phyloP scores from a whole-genome alignment of 2,888 invertebrate genomes.

The Papilio protenor region DNA sequence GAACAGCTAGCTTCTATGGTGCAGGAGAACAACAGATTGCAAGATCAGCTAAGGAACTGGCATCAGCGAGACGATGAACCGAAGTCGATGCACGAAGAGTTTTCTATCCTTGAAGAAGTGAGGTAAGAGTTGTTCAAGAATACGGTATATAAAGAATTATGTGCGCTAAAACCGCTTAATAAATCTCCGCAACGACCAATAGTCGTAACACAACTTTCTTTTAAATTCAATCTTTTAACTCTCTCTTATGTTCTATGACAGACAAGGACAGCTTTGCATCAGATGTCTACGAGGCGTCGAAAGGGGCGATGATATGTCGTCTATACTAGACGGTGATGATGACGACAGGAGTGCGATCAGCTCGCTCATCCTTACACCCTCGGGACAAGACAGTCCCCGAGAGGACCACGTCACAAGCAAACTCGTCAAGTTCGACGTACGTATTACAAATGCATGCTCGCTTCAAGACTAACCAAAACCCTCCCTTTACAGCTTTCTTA shows the following conservation, averaged over 20 bases:
- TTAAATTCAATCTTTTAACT: background rate
- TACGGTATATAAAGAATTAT: background rate
- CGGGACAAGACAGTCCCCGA: constrained; percentile 74
- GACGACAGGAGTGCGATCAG: constrained; percentile 88
- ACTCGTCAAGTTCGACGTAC: constrained; percentile 85
- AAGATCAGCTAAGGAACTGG: constrained; percentile 87
- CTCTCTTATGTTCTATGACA: constrained; percentile 58
- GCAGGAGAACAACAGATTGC: constrained; percentile 88
- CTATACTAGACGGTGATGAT: constrained; percentile 89
- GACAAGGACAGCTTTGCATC: constrained; percentile 93
- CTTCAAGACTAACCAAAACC: constrained; percentile 48
- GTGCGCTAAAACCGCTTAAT: too few species aligned
- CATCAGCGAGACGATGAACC: constrained; percentile 89
- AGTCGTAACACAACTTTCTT: background rate
- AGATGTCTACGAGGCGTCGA: constrained; percentile 89
- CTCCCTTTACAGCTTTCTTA: constrained; percentile 56
- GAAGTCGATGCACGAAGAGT: constrained; percentile 92
- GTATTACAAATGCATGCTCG: constrained; percentile 53
- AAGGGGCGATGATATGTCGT: constrained; percentile 85
- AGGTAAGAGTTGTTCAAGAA: constrained; percentile 80
- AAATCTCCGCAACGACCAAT: background rate
- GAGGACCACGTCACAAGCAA: constrained; percentile 77
- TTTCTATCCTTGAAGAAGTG: constrained; percentile 93
- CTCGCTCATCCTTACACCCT: constrained; percentile 76
- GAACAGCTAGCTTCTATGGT: constrained; percentile 89